phyloP scores from a whole-genome alignment of 2,888 invertebrate species.

The Drosophila meridionalis region DNA sequence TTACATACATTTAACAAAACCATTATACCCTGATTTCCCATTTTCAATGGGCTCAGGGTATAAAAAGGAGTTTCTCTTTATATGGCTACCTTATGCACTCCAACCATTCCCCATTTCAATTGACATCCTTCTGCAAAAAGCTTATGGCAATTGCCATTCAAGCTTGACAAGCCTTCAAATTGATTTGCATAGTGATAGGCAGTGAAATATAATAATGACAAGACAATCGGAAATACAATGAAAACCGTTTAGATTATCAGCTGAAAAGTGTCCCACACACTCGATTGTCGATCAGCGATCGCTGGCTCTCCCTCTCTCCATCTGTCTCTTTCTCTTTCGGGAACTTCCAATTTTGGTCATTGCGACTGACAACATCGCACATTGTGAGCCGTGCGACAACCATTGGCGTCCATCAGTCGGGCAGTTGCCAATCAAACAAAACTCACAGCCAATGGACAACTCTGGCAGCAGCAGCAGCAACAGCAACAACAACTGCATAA shows the following conservation, averaged over 20 bases:
- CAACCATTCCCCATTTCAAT: background rate
- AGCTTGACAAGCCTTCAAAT: slow-evolving; percentile 9
- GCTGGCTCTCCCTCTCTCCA: background rate
- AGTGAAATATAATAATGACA: slow-evolving; percentile 49
- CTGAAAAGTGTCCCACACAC: slow-evolving; percentile 49
- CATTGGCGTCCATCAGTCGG: slow-evolving; percentile 53
- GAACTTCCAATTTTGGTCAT: slow-evolving; percentile 59
- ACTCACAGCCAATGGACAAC: slow-evolving; percentile 24
- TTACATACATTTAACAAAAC: too few species aligned
- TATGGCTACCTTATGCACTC: background rate
- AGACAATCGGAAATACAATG: slow-evolving; percentile 48
- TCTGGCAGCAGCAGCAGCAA: slow-evolving; percentile 5
- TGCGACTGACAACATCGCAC: slow-evolving; percentile 56
- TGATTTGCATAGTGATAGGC: slow-evolving; percentile 48
- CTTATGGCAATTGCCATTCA: slow-evolving; percentile 2
- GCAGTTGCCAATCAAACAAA: slow-evolving; percentile 47
- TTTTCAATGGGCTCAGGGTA: too few species aligned
- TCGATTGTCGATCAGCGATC: slow-evolving; percentile 21
- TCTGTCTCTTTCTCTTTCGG: background rate
- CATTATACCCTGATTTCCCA: too few species aligned
- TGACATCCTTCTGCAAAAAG: slow-evolving; percentile 1
- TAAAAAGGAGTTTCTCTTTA: background rate
- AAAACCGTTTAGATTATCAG: slow-evolving; percentile 48
- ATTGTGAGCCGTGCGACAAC: slow-evolving; percentile 38
- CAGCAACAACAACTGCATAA: slow-evolving; percentile 67